Conservation (phyloP, 2,888 invertebrate genomes). For the Agrenia bidenticulata region DNA sequence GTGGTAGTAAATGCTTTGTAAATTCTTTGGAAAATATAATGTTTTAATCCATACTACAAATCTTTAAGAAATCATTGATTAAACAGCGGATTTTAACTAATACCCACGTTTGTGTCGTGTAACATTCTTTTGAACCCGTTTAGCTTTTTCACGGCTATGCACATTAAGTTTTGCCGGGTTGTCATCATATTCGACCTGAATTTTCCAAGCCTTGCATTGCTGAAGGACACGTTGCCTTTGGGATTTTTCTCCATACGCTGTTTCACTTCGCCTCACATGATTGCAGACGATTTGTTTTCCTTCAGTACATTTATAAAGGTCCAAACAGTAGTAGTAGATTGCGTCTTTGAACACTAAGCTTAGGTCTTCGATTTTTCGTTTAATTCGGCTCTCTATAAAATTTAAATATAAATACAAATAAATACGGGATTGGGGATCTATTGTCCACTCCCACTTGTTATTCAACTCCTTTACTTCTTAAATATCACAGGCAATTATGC, state of each 20-base stretch:
- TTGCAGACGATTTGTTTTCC: conserved; percentile 18
- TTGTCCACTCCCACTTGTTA: too few relatives aligned
- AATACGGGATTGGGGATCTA: background rate
- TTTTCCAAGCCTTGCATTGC: conserved; percentile 21
- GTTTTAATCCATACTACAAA: too few relatives aligned
- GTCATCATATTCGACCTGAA: background rate
- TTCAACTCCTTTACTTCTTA: too few relatives aligned
- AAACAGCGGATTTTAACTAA: too few relatives aligned
- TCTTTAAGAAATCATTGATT: too few relatives aligned
- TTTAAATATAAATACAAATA: background rate
- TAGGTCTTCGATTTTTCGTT: conserved; percentile 2
- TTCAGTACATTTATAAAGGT: conserved; percentile 15
- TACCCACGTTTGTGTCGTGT: too few relatives aligned
- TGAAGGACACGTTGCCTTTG: conserved; percentile 17
- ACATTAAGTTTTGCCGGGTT: too few relatives aligned
- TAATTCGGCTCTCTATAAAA: conserved; percentile 7
- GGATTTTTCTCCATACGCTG: conserved; percentile 16
- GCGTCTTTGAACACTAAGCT: conserved; percentile 13
- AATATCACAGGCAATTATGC: too few relatives aligned
- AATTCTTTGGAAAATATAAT: too few relatives aligned
- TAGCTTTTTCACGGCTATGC: too few relatives aligned
- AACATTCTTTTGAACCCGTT: too few relatives aligned
- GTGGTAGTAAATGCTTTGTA: too few relatives aligned
- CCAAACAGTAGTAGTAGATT: conserved; percentile 18
- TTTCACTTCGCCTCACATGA: background rate